A percentile compares a stretch with the other conserved stretches of the same genome.
These are phyloP conservation scores for Notarius lentiginosus DNA, from an alignment of 2,113 vertebrate species.

Conservation along the genomic window DNA sequence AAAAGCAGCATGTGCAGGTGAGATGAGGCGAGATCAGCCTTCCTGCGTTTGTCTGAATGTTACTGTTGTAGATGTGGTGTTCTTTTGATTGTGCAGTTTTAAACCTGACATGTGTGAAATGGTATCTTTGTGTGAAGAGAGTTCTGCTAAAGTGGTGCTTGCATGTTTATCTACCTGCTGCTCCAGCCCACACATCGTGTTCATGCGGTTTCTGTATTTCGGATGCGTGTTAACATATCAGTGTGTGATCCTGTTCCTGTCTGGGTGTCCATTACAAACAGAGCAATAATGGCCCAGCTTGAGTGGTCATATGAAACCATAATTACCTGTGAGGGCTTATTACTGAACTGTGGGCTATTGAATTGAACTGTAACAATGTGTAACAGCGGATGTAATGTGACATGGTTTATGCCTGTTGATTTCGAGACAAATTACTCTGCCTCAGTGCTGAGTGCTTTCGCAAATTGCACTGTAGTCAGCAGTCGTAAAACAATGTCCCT, in stretches of 20 bases:
- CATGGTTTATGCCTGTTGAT: conserved; percentile 4
- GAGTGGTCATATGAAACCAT: conserved; percentile 25
- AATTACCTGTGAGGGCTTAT: conserved; percentile 15
- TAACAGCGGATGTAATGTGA: background rate
- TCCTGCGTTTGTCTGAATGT: background rate
- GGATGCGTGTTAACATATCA: conserved; percentile 29
- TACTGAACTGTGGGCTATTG: conserved; percentile 14
- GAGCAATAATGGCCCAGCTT: conserved; percentile 4
- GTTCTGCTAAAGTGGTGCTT: conserved; percentile 28
- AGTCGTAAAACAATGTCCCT: background rate
- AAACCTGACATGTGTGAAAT: background rate
- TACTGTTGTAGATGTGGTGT: background rate
- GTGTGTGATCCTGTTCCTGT: conserved; percentile 37
- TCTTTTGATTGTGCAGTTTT: background rate
- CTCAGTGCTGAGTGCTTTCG: background rate
- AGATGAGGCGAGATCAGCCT: background rate
- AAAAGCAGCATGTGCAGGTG: conserved; percentile 99
- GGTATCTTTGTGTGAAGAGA: conserved; percentile 37
- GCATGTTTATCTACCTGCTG: conserved; percentile 46
- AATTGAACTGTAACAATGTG: conserved; percentile 8
- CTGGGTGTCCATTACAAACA: conserved; percentile 23
- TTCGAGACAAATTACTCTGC: background rate
- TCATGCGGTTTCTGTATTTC: conserved; percentile 27
- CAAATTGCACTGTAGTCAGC: background rate
- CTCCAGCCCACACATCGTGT: conserved; percentile 29